These are phyloP conservation scores for Fringilla coelebs DNA, from an alignment of 2,797 vertebrate genomes.

Conservation along the genomic window DNA sequence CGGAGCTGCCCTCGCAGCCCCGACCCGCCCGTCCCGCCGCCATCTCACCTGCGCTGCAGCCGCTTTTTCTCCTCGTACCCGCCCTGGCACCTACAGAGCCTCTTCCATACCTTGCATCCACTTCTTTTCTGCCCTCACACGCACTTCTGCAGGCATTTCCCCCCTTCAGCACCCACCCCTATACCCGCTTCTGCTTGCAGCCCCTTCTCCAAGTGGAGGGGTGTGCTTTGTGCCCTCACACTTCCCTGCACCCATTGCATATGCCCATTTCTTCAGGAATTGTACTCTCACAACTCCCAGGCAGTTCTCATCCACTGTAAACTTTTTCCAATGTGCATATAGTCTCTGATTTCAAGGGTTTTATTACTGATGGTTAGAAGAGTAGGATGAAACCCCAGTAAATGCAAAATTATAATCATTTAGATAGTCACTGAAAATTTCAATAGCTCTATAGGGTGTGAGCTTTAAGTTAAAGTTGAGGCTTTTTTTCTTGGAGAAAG, in stretches of 20 bases:
- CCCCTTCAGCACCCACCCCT: background rate
- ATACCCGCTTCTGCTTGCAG: background rate
- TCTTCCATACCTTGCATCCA: too few species aligned
- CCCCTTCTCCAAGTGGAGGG: background rate
- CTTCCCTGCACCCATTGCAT: background rate
- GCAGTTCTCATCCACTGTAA: background rate
- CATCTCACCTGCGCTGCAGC: background rate
- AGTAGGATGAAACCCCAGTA: background rate
- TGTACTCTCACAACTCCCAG: background rate
- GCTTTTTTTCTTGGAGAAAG: background rate
- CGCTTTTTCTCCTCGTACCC: accelerated
- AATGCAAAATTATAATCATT: background rate
- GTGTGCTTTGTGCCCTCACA: background rate
- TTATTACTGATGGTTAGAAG: background rate
- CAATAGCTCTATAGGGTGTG: background rate
- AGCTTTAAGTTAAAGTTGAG: background rate
- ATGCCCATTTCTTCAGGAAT: background rate
- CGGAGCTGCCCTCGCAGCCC: accelerated
- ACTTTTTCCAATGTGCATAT: accelerated
- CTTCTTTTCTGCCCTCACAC: too few species aligned
- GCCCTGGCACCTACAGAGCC: too few species aligned
- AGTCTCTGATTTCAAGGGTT: background rate
- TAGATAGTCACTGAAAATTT: background rate
- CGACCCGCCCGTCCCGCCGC: accelerated
- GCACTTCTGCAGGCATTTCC: background rate